Conservation (phyloP, 2,113 vertebrate genomes). For the Salvator merianae region DNA sequence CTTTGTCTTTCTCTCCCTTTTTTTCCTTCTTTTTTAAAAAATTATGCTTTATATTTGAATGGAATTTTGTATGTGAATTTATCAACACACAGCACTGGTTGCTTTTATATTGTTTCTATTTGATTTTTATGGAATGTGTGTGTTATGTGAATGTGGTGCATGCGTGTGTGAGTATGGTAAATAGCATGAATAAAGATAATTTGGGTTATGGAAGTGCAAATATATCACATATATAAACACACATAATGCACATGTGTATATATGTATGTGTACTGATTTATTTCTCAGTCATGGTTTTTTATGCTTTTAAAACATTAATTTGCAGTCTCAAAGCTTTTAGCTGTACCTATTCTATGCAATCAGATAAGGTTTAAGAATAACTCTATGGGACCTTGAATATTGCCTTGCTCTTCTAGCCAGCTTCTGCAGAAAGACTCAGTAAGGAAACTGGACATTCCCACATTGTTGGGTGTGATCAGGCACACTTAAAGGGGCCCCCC, state of each 20-base stretch:
- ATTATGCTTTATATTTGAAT: constrained; percentile 79
- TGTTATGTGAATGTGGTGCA: constrained; percentile 23
- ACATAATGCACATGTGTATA: constrained; percentile 56
- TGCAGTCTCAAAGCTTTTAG: neutral
- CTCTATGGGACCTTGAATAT: neutral
- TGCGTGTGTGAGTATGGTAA: constrained; percentile 49
- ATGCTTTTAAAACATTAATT: constrained; percentile 27
- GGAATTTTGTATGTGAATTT: constrained; percentile 78
- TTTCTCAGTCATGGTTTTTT: constrained; percentile 49
- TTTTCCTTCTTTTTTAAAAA: constrained; percentile 69
- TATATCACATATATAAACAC: constrained; percentile 16
- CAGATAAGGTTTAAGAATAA: neutral
- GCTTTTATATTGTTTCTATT: constrained; percentile 65
- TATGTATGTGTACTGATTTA: constrained; percentile 43
- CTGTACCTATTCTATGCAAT: neutral
- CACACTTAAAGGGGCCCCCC: no score
- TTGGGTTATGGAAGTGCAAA: constrained; percentile 15
- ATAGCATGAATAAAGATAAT: constrained; percentile 28
- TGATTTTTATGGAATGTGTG: constrained; percentile 32
- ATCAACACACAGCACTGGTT: constrained; percentile 78
- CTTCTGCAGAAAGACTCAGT: neutral
- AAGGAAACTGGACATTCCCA: neutral
- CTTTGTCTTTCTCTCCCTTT: constrained; percentile 61
- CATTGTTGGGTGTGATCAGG: no score
- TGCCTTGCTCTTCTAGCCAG: neutral